Evolutionary conservation across 2,797 vertebrate species (phyloP).

Genomic region (Channa striata): DNA sequence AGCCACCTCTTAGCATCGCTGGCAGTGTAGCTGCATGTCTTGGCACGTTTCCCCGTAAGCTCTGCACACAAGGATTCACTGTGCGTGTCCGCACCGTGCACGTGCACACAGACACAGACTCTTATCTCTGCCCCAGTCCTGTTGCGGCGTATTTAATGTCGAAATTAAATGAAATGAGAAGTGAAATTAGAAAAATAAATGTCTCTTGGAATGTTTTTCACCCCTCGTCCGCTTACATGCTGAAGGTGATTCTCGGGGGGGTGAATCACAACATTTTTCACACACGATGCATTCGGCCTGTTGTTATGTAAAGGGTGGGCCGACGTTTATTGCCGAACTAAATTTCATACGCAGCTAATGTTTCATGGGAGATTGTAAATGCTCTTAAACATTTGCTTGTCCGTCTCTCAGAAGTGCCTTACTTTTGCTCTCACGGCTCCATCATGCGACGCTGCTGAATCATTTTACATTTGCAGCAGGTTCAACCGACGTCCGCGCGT

Average conservation of each 20-base stretch:
- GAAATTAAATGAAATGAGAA: constrained; percentile 48
- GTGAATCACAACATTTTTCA: constrained; percentile 12
- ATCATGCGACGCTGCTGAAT: constrained; percentile 1
- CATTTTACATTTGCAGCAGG: constrained; percentile 1
- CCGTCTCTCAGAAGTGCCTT: constrained; percentile 12
- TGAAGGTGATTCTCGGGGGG: neutral
- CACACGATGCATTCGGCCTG: constrained; percentile 7
- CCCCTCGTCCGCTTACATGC: neutral
- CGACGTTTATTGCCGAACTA: neutral
- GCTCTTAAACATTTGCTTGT: neutral
- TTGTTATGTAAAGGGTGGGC: neutral
- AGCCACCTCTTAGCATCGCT: constrained; percentile 69
- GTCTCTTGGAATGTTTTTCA: constrained; percentile 1
- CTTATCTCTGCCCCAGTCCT: constrained; percentile 43
- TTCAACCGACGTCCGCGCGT: neutral
- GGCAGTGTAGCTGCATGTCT: constrained; percentile 65
- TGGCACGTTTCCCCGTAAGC: constrained; percentile 65
- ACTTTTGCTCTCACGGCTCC: constrained; percentile 7
- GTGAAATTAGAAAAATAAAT: constrained; percentile 43
- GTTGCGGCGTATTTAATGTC: constrained; percentile 48
- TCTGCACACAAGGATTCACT: constrained; percentile 52
- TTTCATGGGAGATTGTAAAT: constrained; percentile 5
- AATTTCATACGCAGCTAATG: constrained; percentile 6
- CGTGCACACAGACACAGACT: constrained; percentile 42
- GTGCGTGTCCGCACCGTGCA: constrained; percentile 38